Evolutionary conservation across 2,888 invertebrate genomes (phyloP), one percentile per base, ranked within the genome.

Genomic region (Dascillus cervinus): DNA sequence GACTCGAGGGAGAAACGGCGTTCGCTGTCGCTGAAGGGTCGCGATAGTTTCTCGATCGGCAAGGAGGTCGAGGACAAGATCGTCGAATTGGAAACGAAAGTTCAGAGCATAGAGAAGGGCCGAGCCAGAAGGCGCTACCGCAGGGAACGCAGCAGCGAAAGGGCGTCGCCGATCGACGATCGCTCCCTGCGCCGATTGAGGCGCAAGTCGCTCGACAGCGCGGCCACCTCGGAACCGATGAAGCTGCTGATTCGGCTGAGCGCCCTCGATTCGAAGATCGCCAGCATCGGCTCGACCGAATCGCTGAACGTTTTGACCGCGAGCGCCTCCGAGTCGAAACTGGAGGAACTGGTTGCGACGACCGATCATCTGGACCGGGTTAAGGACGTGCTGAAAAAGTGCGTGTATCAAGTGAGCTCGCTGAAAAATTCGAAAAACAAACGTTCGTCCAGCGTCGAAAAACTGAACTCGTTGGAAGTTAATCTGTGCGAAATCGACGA

Each of bases 51-150:
- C 46, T 79, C 82, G 4, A 73, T 87, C 24, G 80, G 83, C 8
- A 86, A 85, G 59, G 87, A 88, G 60, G 75, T 90, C 10, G 90
- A 90, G 60, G 82, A 84, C 41, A 89, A 89, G 59, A 70, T 89
- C 24, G 73, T 74, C n/a, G 83, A 86, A 56, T 62, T 88, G 36
- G 87, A 88, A 64, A 78, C 73, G 27, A 86, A 85, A 65, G 80
- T 87, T 26, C 71, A 76, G 32, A 70, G 77, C 41, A 60, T 85
- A 29, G 83, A 84, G 53, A 66, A 62, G 3, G 63, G 64, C 2
- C 64, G 61, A 35, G 52, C 53, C 21, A 58, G 48, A 54, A 61
- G 47, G 52, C 56, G 65, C 37, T 60, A 71, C 36, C 72, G 71
- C 58, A 55, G 70, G 25, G 65, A 65, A 10, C 67, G 73, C 29